A percentile compares a stretch with the other conserved stretches of the same genome.
These are phyloP conservation scores for Trissolcus brochymenae DNA, from an alignment of 2,888 invertebrate genomes.

Conservation along the genomic window DNA sequence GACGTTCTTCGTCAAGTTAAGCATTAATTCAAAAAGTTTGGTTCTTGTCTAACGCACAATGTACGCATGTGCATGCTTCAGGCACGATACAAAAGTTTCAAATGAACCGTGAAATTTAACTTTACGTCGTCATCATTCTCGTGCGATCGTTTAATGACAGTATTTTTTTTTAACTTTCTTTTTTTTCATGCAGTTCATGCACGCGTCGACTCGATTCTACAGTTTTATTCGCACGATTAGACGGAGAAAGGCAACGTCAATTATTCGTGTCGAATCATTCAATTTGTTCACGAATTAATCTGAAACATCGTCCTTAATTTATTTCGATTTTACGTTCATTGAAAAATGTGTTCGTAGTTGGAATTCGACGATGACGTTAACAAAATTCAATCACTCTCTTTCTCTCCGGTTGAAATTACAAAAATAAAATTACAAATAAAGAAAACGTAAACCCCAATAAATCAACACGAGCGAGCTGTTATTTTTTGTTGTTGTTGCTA, in stretches of 20 bases:
- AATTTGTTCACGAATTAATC: constrained; percentile 40
- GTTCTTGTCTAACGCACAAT: constrained; percentile 37
- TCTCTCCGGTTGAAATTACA: no score
- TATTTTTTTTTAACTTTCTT: constrained; percentile 20
- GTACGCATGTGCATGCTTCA: constrained; percentile 50
- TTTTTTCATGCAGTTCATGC: constrained; percentile 45
- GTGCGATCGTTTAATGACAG: constrained; percentile 49
- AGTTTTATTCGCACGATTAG: constrained; percentile 44
- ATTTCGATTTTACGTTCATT: constrained; percentile 5
- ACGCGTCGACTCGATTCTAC: constrained; percentile 43
- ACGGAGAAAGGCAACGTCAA: constrained; percentile 50
- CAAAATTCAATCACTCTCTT: no score
- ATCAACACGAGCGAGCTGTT: no score
- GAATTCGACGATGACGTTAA: neutral
- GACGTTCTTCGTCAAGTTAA: constrained; percentile 60
- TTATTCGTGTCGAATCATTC: constrained; percentile 44
- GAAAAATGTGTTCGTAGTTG: neutral
- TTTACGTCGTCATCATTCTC: constrained; percentile 51
- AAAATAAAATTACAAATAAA: no score
- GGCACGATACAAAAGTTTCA: constrained; percentile 65
- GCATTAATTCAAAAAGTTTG: constrained; percentile 64
- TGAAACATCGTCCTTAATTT: constrained; percentile 9
- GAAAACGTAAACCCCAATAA: no score
- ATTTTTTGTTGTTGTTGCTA: no score
- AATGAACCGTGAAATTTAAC: constrained; percentile 70